phyloP scores from a whole-genome alignment of 2,888 invertebrate genomes.

The Dryobota labecula region DNA sequence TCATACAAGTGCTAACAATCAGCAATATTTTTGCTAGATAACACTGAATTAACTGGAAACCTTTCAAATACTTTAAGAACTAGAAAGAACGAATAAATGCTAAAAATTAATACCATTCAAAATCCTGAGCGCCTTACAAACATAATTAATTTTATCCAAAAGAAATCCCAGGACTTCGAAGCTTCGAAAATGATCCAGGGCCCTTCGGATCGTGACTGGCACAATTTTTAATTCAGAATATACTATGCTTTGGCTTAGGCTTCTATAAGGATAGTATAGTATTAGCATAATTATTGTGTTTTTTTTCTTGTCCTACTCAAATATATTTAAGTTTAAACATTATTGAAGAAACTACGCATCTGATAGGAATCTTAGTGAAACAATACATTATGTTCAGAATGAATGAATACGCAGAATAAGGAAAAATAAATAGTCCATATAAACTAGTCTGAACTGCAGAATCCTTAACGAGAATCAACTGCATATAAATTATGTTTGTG shows the following conservation, averaged over 20 bases:
- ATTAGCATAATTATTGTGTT: slow-evolving; percentile 26
- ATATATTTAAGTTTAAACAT: neutral
- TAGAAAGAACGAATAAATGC: neutral
- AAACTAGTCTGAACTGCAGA: neutral
- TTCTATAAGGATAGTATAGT: slow-evolving; percentile 20
- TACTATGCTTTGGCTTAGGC: slow-evolving; percentile 3
- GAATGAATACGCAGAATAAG: neutral
- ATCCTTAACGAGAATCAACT: slow-evolving; percentile 9
- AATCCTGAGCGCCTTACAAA: slow-evolving; percentile 12
- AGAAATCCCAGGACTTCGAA: slow-evolving; percentile 31
- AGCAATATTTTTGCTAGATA: slow-evolving; percentile 6
- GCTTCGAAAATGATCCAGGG: slow-evolving; percentile 34
- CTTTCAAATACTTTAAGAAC: neutral
- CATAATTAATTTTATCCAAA: slow-evolving; percentile 41
- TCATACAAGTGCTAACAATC: neutral
- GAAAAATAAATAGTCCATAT: neutral
- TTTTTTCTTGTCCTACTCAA: neutral
- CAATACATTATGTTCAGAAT: neutral
- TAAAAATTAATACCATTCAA: slow-evolving; percentile 20
- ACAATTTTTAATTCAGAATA: slow-evolving; percentile 45
- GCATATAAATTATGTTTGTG: neutral
- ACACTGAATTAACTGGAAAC: neutral
- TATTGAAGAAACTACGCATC: neutral
- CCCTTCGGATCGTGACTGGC: slow-evolving; percentile 53
- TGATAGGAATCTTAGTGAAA: neutral